phyloP scores from a whole-genome alignment of 2,888 invertebrate species.

The Dermolepida albohirtum region DNA sequence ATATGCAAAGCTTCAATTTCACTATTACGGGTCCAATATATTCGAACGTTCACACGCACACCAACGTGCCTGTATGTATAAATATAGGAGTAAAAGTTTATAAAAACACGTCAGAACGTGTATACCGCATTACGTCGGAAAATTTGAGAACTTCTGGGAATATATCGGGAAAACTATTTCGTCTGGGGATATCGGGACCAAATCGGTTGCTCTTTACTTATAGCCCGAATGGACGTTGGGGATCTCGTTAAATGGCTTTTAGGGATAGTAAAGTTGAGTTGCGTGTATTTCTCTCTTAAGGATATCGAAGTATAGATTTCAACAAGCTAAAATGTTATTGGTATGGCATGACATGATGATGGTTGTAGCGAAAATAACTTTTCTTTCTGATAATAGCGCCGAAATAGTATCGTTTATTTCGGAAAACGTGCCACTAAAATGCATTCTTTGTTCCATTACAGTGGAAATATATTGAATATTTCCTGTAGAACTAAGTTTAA shows the following conservation, averaged over 20 bases:
- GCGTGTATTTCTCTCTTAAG: constrained; percentile 16
- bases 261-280: constrained; percentile 28
- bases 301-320: constrained; percentile 10
- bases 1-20: too few relatives aligned
- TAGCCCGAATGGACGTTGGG: constrained; percentile 26
- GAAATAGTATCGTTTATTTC: too few relatives aligned
- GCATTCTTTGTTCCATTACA: too few relatives aligned
- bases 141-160: neutral
- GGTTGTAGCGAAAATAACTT: neutral
- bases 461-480: too few relatives aligned
- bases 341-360: neutral
- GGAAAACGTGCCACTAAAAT: too few relatives aligned
- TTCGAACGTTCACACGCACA: too few relatives aligned
- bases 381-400: neutral
- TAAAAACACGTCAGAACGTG: neutral
- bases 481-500: too few relatives aligned
- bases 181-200: constrained; percentile 14
- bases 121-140: neutral
- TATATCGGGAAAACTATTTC: constrained; percentile 20
- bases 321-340: constrained; percentile 10
- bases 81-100: too few relatives aligned
- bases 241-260: constrained; percentile 23
- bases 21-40: too few relatives aligned
- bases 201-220: constrained; percentile 31
- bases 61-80: too few relatives aligned